Evolutionary conservation across 2,113 vertebrate species (phyloP), one percentile per base, ranked within the genome.

Genomic region (Trogon melanurus): DNA sequence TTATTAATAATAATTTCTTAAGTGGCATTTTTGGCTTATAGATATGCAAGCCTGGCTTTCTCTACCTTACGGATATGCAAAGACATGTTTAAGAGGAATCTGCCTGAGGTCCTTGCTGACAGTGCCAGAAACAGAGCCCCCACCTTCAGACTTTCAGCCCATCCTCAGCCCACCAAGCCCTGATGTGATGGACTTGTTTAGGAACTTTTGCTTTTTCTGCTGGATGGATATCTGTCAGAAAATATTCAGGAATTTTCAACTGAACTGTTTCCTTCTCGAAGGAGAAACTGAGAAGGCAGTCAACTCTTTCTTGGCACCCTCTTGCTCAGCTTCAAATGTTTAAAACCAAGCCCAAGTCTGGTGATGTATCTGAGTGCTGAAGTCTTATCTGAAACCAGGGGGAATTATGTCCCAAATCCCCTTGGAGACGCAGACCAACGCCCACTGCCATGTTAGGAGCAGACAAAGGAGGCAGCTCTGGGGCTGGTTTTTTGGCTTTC

Each of bases 331-430:
- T 91, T 80, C 50, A 89, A 88, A 79, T 0, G 0, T 19, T 53
- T 1, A 5, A 4, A 30, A 58, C 67, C 57, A 32, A 51, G 4
- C 9, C 21, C 19, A 41, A 58, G 72, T 88, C 85, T 95, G 79
- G 65, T 4, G 2, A 48, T 27, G 11, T 48, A 11, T 75, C 71
- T 79, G 32, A 53, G 29, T 66, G 69, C 54, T 85, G 71, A 78
- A 82, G 67, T 85, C 85, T 93, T 95, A 95, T 85, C 83, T 91
- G 73, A 93, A 89, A 86, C 84, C 86, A 74, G 50, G 38, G 16
- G 48, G 87, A 95, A 85, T 89, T 91, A 87, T 41, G 47, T 71
- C 53, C 60, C 80, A 91, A 94, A 95, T 91, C 80, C 73, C n/a
- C 26, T 44, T 38, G 61, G 83, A 53, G 69, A 69, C 84, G 72